These are phyloP conservation scores for Neolamprologus longior DNA, from an alignment of 2,113 vertebrate species.

Conservation along the genomic window DNA sequence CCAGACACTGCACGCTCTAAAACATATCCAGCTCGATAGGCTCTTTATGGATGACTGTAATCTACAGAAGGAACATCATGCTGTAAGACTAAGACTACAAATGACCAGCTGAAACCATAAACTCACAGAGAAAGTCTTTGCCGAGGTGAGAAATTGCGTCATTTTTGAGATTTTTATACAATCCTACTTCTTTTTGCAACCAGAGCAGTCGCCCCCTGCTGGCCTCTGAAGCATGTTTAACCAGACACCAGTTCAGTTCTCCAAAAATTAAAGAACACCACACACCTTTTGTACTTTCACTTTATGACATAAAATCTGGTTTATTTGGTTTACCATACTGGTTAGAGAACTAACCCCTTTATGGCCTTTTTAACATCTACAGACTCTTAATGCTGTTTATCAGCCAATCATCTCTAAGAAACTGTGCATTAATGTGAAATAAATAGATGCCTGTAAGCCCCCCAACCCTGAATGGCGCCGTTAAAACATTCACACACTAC, in stretches of 20 bases:
- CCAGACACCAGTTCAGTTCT: neutral
- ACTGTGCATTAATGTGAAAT: neutral
- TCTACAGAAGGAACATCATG: neutral
- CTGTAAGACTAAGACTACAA: neutral
- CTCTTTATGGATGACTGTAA: neutral
- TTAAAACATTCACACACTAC: neutral
- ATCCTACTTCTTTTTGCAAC: neutral
- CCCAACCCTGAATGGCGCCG: neutral
- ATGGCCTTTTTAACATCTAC: neutral
- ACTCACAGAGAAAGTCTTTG: neutral
- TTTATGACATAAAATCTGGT: neutral
- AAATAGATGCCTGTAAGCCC: neutral
- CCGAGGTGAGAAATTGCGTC: neutral
- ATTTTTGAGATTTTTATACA: neutral
- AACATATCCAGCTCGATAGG: neutral
- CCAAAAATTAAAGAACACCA: neutral
- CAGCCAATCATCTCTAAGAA: neutral
- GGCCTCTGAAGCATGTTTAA: neutral
- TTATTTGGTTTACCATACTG: neutral
- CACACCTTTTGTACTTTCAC: neutral
- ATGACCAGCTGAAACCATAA: neutral
- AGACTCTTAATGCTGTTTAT: neutral
- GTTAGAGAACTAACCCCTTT: neutral
- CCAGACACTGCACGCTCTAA: neutral
- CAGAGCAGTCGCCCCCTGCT: neutral